Percentiles rank a stretch among this genome's conserved stretches.
phyloP scores from a whole-genome alignment of 1,140 invertebrate species.

The Antheraea mylitta region DNA sequence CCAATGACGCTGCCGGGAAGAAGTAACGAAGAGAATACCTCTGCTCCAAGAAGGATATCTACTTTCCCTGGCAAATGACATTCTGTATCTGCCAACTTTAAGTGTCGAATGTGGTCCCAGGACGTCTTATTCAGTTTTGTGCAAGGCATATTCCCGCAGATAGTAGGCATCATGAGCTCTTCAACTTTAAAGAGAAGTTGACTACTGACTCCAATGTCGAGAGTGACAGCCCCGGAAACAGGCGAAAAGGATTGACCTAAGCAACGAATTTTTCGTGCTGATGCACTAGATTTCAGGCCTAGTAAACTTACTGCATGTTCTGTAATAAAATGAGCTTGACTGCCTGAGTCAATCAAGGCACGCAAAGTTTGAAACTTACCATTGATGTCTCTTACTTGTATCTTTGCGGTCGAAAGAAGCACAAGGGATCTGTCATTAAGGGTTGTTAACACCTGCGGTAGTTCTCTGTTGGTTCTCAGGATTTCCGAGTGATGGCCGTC shows the following conservation, averaged over 20 bases:
- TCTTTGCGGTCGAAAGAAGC: neutral
- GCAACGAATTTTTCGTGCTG: too few species aligned
- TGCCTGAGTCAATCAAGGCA: constrained; percentile 5
- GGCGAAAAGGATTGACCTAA: too few species aligned
- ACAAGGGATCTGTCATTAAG: neutral
- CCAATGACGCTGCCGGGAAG: neutral
- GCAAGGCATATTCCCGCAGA: neutral
- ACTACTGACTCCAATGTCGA: too few species aligned
- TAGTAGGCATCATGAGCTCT: neutral
- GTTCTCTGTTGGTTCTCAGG: too few species aligned
- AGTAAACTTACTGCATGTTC: constrained; percentile 6
- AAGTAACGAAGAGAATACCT: neutral
- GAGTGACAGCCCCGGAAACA: too few species aligned
- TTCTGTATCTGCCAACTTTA: neutral
- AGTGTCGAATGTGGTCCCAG: neutral
- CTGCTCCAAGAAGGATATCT: neutral
- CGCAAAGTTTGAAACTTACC: constrained; percentile 8
- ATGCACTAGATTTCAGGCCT: too few species aligned
- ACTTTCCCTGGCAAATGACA: neutral
- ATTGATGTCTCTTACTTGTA: neutral
- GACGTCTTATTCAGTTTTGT: neutral
- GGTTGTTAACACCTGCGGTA: neutral
- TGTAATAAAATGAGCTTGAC: constrained; percentile 14
- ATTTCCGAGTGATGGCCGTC: too few species aligned
- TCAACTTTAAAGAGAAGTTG: neutral